Conservation (phyloP, 2,888 invertebrate species). For the Microplitis deprimator region DNA sequence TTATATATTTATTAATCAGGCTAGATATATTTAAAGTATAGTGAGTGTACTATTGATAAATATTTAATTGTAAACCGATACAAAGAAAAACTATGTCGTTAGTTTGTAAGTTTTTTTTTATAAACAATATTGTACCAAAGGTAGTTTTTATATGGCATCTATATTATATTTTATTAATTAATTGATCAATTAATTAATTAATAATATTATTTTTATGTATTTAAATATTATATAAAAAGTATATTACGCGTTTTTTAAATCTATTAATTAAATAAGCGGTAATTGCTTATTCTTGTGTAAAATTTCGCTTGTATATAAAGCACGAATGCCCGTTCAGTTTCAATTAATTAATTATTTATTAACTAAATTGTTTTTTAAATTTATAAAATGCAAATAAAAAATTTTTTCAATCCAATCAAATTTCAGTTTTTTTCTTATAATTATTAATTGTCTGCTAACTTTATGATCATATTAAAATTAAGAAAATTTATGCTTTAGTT, state of each 20-base stretch:
- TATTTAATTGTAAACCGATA: constrained; percentile 18
- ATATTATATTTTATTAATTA: neutral
- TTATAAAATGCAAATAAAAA: no score
- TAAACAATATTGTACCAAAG: constrained; percentile 63
- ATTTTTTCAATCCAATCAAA: no score
- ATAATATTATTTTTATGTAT: no score
- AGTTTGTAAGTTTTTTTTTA: constrained; percentile 55
- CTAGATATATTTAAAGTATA: neutral
- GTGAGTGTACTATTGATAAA: no score
- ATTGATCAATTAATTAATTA: no score
- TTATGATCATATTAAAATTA: no score
- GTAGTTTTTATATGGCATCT: constrained; percentile 52
- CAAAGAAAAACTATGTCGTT: constrained; percentile 54
- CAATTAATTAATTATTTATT: no score
- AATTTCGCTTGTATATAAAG: constrained; percentile 19
- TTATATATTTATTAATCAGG: neutral
- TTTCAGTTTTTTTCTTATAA: no score
- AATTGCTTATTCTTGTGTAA: constrained; percentile 1
- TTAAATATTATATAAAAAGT: neutral
- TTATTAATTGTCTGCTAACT: no score
- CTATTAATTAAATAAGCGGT: constrained; percentile 1
- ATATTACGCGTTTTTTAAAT: constrained; percentile 21
- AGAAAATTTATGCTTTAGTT: no score
- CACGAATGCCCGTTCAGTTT: no score
- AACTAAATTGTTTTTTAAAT: no score